These are phyloP conservation scores for Mactra quadrangularis DNA, from an alignment of 1,140 invertebrate species.

Conservation along the genomic window DNA sequence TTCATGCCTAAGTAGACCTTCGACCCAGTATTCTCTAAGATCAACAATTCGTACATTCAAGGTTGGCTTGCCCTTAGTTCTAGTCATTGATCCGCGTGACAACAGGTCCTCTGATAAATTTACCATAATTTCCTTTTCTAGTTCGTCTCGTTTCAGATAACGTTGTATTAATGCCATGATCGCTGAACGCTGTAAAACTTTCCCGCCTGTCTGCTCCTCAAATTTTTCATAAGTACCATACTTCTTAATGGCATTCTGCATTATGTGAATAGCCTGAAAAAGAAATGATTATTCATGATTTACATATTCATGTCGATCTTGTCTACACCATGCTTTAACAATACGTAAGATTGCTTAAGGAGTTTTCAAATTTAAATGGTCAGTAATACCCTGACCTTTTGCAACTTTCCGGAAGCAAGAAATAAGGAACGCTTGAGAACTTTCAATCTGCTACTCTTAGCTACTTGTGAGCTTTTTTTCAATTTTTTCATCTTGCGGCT, in stretches of 20 bases:
- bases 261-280: slow-evolving; percentile 77
- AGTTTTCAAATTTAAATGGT: too few relatives aligned
- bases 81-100: slow-evolving; percentile 79
- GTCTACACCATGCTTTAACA: too few relatives aligned
- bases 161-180: slow-evolving; percentile 71
- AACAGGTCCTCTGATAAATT: slow-evolving; percentile 79
- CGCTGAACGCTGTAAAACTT: slow-evolving; percentile 67
- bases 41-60: slow-evolving; percentile 78
- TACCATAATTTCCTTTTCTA: slow-evolving; percentile 74
- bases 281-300: not conserved
- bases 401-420: too few relatives aligned
- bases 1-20: slow-evolving; percentile 80
- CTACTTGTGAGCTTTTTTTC: too few relatives aligned
- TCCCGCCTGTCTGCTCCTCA: slow-evolving; percentile 78
- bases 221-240: slow-evolving; percentile 81
- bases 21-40: slow-evolving; percentile 77
- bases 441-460: too few relatives aligned
- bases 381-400: too few relatives aligned
- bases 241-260: slow-evolving; percentile 73
- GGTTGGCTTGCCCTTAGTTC: slow-evolving; percentile 71
- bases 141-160: slow-evolving; percentile 74
- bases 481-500: too few relatives aligned
- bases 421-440: too few relatives aligned
- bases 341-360: too few relatives aligned
- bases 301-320: too few relatives aligned